Evolutionary conservation across 2,888 invertebrate genomes (phyloP), one percentile per base, ranked within the genome.

Genomic region (Plutella xylostella): DNA sequence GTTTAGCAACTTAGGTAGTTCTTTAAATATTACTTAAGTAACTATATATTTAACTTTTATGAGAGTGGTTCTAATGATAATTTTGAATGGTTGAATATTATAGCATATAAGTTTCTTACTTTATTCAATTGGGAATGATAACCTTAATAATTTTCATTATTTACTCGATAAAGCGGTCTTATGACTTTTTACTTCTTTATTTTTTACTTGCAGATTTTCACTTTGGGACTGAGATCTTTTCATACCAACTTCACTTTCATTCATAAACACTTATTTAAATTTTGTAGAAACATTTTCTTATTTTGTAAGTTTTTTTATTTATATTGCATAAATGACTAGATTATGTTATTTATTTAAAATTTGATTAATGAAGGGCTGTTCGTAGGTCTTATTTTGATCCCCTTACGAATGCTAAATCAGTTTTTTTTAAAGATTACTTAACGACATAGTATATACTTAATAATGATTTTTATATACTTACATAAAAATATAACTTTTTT

Each of bases 61-160:
- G 65, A 66, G 72, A 68, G 71, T 67, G 64, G 58, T 62, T 65
- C 65, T 65, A 69, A 61, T 65, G 64, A 69, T 55, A n/a, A n/a
- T n/a, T n/a, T n/a, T n/a, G 71, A 51, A 72, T 73, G 78, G 67
- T 72, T 77, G 75, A 71, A 68, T 71, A 65, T 25, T 63, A 60
- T 60, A 65, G 62, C 58, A 55, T 59, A 31, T 5, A 14, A 9
- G 12, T 20, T 37, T 12, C 19, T 31, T n/a, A 17, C 22, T 22
- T 40, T 40, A 22, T 40, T 3, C 4, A 21, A n/a, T 21, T n/a
- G n/a, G n/a, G n/a, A n/a, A n/a, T n/a, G n/a, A n/a, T n/a, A n/a
- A n/a, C n/a, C n/a, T n/a, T n/a, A 17, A 37, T 12, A 12, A 3
- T 37, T 20, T 20, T 2, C n/a, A 7, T 37, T 19, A 18, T 19